These are phyloP conservation scores for Alcedo quadribrachys DNA, from an alignment of 2,797 vertebrate genomes.

Conservation along the genomic window DNA sequence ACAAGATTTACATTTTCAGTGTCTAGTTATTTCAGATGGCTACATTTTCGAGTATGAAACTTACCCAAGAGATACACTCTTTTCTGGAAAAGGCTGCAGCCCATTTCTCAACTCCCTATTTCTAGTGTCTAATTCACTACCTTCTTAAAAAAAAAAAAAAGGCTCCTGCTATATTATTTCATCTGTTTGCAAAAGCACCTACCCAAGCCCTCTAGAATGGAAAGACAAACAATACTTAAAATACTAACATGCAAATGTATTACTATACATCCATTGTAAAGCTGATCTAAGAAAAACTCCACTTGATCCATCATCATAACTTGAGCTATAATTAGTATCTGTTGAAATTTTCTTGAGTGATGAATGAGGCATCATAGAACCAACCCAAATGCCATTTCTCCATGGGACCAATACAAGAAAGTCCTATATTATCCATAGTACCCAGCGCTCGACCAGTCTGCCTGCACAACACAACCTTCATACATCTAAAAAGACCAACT, in stretches of 20 bases:
- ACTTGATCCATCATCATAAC: background rate
- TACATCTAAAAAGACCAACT: background rate
- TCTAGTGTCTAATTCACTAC: background rate
- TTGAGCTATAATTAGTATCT: background rate
- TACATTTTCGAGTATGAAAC: background rate
- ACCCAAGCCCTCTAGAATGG: background rate
- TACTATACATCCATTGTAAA: background rate
- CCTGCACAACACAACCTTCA: background rate
- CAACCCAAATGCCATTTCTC: background rate
- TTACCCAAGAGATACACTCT: background rate
- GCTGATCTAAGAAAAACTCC: background rate
- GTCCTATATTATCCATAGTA: no score
- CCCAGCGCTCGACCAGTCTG: accelerated
- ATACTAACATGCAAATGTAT: background rate
- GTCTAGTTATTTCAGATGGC: background rate
- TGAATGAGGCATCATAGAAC: background rate
- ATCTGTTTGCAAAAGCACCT: background rate
- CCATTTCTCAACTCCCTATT: background rate
- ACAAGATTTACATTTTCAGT: background rate
- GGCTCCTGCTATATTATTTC: background rate
- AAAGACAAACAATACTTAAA: background rate
- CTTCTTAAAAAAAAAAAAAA: no score
- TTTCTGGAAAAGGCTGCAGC: background rate
- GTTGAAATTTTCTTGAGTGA: no score
- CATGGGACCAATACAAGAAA: background rate